These are phyloP conservation scores for Montipora cactus DNA, from an alignment of 64 coral and sea anemone species.

Conservation along the genomic window DNA sequence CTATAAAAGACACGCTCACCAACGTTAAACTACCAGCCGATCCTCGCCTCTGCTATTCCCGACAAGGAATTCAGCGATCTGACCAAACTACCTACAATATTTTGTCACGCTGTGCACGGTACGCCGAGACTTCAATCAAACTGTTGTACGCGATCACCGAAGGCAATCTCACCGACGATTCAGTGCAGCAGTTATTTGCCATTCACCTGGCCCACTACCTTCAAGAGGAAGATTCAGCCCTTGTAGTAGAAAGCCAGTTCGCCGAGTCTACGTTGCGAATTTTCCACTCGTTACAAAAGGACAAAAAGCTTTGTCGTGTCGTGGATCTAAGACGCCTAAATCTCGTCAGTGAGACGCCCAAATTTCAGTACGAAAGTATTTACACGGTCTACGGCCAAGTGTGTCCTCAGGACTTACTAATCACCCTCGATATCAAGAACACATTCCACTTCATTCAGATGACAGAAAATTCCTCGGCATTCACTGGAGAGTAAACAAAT, in stretches of 20 bases:
- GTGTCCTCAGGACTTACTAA: background rate
- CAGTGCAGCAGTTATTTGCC: too few relatives aligned
- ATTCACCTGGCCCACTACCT: background rate
- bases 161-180: too few relatives aligned
- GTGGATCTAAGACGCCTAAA: background rate
- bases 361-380: conserved; percentile 1
- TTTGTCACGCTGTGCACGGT: too few relatives aligned
- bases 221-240: background rate
- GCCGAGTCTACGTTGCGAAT: background rate
- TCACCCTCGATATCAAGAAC: background rate
- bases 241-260: too few relatives aligned
- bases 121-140: too few relatives aligned
- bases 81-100: too few relatives aligned
- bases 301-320: background rate
- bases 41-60: too few relatives aligned
- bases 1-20: background rate
- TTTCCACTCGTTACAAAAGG: background rate
- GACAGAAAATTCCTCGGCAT: background rate
- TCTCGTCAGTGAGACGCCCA: background rate
- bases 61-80: too few relatives aligned
- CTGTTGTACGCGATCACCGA: too few relatives aligned
- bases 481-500: background rate
- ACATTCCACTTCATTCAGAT: background rate
- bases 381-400: background rate
- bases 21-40: too few relatives aligned